Evolutionary conservation across 2,113 vertebrate species (phyloP).

Genomic region (Pteronura brasiliensis): DNA sequence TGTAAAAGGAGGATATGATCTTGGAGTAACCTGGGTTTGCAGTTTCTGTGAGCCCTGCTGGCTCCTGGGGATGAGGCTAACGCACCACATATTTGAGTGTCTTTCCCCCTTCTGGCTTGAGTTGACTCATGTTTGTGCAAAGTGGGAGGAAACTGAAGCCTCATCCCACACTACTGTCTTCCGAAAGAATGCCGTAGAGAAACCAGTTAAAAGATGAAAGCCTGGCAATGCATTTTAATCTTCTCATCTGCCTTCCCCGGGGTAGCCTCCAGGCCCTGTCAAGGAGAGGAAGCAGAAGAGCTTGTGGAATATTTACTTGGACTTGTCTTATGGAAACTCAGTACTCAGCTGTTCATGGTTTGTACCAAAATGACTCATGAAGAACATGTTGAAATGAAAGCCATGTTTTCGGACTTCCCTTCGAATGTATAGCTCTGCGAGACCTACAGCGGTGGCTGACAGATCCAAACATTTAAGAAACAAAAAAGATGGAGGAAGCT

Average conservation of each 20-base stretch:
- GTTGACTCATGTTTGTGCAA: not conserved
- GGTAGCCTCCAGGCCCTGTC: not conserved
- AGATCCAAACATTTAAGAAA: not conserved
- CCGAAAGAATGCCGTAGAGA: not conserved
- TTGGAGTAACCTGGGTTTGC: not conserved
- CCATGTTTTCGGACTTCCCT: not conserved
- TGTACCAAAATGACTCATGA: not conserved
- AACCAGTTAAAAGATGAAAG: slow-evolving; percentile 32
- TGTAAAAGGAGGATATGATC: not conserved
- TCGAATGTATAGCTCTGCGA: not conserved
- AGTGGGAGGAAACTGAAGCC: slow-evolving; percentile 21
- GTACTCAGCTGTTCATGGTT: not conserved
- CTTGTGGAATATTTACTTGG: not conserved
- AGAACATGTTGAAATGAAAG: not conserved
- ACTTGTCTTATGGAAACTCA: slow-evolving; percentile 12
- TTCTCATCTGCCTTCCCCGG: not conserved
- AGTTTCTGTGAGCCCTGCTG: not conserved
- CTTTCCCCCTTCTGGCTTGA: not conserved
- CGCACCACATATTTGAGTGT: not conserved
- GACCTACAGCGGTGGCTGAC: not conserved
- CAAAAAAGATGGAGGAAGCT: not conserved
- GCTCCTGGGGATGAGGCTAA: not conserved
- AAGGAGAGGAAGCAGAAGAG: not conserved
- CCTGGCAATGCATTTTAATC: not conserved
- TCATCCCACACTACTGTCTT: not conserved